Conservation (phyloP, 2,797 vertebrate genomes). For the Taenioides sp. region DNA sequence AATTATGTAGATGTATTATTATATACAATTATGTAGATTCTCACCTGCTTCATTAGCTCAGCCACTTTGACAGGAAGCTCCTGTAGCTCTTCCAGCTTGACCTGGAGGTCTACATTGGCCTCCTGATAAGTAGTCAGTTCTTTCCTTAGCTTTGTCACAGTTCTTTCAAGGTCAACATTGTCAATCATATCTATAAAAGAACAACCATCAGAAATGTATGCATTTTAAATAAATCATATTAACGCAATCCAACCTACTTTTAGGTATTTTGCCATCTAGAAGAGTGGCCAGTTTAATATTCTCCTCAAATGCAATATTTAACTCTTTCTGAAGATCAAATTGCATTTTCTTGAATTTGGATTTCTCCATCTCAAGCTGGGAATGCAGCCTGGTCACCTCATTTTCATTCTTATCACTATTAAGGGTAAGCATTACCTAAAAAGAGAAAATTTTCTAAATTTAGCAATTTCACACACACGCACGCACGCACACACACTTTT, state of each 20-base stretch:
- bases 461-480: no score
- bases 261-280: constrained; percentile 85
- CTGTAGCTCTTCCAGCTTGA: constrained; percentile 69
- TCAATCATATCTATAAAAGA: constrained; percentile 75
- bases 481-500: not conserved
- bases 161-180: constrained; percentile 78
- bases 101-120: constrained; percentile 68
- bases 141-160: constrained; percentile 67
- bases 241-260: constrained; percentile 73
- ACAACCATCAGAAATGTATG: not conserved
- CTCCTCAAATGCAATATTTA: constrained; percentile 80
- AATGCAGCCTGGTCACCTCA: constrained; percentile 53
- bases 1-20: no score
- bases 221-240: not conserved
- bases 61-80: constrained; percentile 53
- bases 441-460: not conserved
- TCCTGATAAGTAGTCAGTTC: constrained; percentile 59
- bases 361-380: constrained; percentile 65
- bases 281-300: constrained; percentile 82
- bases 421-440: constrained; percentile 56
- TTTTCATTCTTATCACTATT: constrained; percentile 57
- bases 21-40: not conserved
- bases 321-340: constrained; percentile 74
- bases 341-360: constrained; percentile 68
- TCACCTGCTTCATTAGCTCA: constrained; percentile 50